Evolutionary conservation across 2,113 vertebrate genomes (phyloP).

Genomic region (Corythoichthys haematopterus): DNA sequence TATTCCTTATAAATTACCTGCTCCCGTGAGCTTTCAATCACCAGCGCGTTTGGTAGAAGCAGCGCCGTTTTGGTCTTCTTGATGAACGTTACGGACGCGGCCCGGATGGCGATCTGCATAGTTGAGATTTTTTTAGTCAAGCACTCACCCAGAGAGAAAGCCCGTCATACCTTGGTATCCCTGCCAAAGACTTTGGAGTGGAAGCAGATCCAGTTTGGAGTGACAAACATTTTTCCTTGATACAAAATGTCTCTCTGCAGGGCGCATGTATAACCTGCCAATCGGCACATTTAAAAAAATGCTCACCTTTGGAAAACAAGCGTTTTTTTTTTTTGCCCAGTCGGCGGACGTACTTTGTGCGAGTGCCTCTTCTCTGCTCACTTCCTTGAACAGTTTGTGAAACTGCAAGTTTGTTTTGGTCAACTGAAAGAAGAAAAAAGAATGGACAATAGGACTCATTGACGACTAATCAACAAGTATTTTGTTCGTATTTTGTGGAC

Average conservation of each 20-base stretch:
- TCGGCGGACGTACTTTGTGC: conserved; percentile 82
- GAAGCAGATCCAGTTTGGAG: conserved; percentile 97
- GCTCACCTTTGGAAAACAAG: not conserved
- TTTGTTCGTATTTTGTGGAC: no score
- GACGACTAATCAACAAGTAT: not conserved
- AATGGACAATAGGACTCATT: not conserved
- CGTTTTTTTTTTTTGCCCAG: not conserved
- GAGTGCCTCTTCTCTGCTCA: conserved; percentile 81
- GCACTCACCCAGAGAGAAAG: not conserved
- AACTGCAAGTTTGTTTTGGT: conserved; percentile 86
- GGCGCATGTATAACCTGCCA: conserved; percentile 90
- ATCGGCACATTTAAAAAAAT: not conserved
- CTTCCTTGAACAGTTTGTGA: conserved; percentile 90
- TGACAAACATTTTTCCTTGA: conserved; percentile 91
- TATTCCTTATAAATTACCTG: conserved; percentile 65
- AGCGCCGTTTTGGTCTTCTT: conserved; percentile 93
- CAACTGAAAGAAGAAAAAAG: conserved; percentile 65
- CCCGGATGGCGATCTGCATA: conserved; percentile 84
- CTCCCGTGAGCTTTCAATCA: conserved; percentile 78
- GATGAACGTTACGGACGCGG: conserved; percentile 80
- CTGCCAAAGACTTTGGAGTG: conserved; percentile 95
- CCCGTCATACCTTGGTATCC: conserved; percentile 83
- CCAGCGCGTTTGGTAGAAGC: conserved; percentile 88
- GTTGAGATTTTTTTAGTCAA: not conserved
- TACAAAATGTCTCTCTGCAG: conserved; percentile 94